Evolutionary conservation across 1,140 invertebrate species (phyloP), one percentile per base, ranked within the genome.

Genomic region (Linepithema humile): DNA sequence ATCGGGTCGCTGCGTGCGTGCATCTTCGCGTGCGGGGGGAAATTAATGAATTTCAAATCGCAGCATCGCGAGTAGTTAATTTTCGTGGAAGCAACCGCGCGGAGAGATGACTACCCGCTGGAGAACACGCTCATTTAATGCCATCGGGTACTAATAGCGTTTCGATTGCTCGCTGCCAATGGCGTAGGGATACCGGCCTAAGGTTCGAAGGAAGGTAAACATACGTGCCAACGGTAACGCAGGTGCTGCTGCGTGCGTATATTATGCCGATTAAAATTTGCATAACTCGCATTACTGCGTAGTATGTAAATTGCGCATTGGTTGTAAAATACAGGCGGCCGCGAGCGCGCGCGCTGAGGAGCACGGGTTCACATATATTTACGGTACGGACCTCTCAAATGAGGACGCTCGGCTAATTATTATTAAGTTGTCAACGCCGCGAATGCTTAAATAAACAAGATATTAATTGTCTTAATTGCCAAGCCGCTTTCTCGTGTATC

Each of bases 31-130:
- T 15, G 43, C 43, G 20, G 50, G 48, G 48, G 69, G 62, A 85
- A 84, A 87, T 88, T 88, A 88, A 88, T 88, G 85, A 87, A 87
- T 88, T 84, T 85, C 86, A 83, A 84, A 88, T 87, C 85, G 85
- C 84, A 75, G 73, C 86, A 67, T 35, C 69, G 82, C 43, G 85
- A 87, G 86, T 74, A 78, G 82, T 87, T 84, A 87, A 84, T 88
- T 88, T 88, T 88, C 65, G 87, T 78, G 87, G 87, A 88, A 88
- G 83, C 64, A 69, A 70, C 40, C 62, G 87, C 35, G 55, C 64
- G 35, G 62, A 45, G 82, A 75, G 83, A 87, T 59, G 85, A 77
- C 87, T 88, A 85, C 77, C 77, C 70, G 70, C 77, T 67, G 85
- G 83, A 77, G 83, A 88, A 88, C 87, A 88, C 29, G 87, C 86